A percentile compares a stretch with the other conserved stretches of the same genome.
phyloP scores from a whole-genome alignment of 2,888 invertebrate genomes.

The Ophioninae sp. region DNA sequence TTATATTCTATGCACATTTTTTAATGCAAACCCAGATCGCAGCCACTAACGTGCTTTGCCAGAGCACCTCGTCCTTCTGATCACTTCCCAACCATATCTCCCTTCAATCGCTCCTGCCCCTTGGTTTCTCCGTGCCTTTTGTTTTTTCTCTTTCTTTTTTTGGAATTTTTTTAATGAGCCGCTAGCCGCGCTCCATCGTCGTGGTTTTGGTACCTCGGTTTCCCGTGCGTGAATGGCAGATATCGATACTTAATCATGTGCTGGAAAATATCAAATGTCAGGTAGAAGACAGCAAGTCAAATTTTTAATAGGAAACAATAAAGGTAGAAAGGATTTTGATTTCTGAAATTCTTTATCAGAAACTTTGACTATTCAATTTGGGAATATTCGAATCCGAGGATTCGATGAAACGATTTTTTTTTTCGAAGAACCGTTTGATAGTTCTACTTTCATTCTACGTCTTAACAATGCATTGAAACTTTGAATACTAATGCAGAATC shows the following conservation, averaged over 20 bases:
- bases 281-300: not conserved
- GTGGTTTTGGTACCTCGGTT: conserved; percentile 94
- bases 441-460: not conserved
- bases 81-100: conserved; percentile 20
- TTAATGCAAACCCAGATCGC: conserved; percentile 67
- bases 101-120: not conserved
- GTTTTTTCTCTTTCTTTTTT: conserved; percentile 30
- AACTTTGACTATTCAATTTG: not conserved
- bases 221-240: conserved; percentile 98
- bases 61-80: conserved; percentile 17
- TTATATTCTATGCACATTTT: conserved; percentile 74
- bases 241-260: conserved; percentile 99
- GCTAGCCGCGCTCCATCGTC: conserved; percentile 80
- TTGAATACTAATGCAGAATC: not conserved
- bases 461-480: not conserved
- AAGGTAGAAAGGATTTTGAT: too few relatives aligned
- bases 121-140: conserved; percentile 23
- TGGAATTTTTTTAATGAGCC: conserved; percentile 74
- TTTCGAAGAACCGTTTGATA: not conserved
- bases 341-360: not conserved
- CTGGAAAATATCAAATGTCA: conserved; percentile 83
- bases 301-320: not conserved
- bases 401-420: too few relatives aligned
- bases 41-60: conserved; percentile 67
- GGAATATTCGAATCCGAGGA: not conserved